Base-by-base conservation (phyloP, 1,140 invertebrate genomes). In the Agraylea sexmaculata region DNA sequence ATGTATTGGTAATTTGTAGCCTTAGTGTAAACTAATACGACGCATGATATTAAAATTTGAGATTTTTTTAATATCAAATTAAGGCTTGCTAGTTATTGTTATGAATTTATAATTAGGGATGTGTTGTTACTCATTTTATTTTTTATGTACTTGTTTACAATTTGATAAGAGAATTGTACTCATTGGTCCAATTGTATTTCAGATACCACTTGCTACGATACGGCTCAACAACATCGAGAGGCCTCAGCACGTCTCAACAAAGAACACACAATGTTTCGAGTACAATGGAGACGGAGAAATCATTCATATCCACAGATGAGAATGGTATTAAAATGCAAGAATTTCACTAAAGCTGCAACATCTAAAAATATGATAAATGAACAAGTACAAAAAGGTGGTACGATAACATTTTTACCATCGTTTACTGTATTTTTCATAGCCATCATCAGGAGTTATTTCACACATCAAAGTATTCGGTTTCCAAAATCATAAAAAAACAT, bases 131-230 rank as follows among this genome's bases (percentile, higher is more conserved):
- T 35, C 6, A 6, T 35, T 35, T 18, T 16, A 21, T 4, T 10
- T 12, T 35, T 6, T 35, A 19, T 15, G 33, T 3, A 15, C 17
- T 38, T 27, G 3, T 19, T 27, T 4, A 8, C 16, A 38, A 27
- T 38, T 40, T 19, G 10, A 4, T 12, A 20, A 25, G 15, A 10
- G 19, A 29, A 29, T 13, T 8, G 19, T 37, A 8, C 8, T 8
- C 4, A 17, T n/a, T 12, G 16, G 7, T 3, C 2, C 23, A 38
- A 25, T 25, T n/a, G 21, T 20, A 8, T 49, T 46, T 3, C 44
- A 49, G 47, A 43, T 49, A 49, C 44, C 29, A 34, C 40, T 25
- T 30, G 12, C 27, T 49, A 19, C 43, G 47, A 13, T 49, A 49
- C 47, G 47, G 47, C 16, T 43, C 47, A 37, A 42, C 40, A 13